Evolutionary conservation across 2,113 vertebrate genomes (phyloP).

Genomic region (Sander vitreus): DNA sequence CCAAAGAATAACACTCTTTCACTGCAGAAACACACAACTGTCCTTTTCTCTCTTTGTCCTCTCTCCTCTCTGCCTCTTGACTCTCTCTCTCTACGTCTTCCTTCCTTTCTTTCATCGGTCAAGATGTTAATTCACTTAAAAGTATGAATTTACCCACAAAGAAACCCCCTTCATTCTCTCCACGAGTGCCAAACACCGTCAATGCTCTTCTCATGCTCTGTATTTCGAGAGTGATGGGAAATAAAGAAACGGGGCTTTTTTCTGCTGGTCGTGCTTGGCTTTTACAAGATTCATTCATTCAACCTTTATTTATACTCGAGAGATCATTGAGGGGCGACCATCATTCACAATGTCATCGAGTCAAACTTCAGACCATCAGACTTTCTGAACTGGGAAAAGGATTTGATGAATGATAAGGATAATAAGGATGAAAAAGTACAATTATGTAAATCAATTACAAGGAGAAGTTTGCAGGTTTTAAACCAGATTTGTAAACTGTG

Average conservation of each 20-base stretch:
- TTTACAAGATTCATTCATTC: not conserved
- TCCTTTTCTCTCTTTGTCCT: conserved; percentile 48
- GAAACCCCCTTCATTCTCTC: conserved; percentile 27
- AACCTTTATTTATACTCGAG: no score
- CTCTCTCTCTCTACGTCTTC: conserved; percentile 4
- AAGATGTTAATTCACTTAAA: conserved; percentile 61
- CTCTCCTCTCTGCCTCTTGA: not conserved
- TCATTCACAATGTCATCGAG: no score
- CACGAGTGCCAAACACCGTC: not conserved
- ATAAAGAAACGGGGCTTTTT: not conserved
- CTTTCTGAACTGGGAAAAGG: no score
- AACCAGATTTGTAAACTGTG: no score
- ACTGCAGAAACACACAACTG: conserved; percentile 55
- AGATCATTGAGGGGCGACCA: no score
- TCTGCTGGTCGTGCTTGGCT: not conserved
- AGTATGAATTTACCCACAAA: conserved; percentile 10
- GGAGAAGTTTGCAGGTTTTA: no score
- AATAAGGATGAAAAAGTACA: no score
- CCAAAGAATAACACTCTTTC: conserved; percentile 61
- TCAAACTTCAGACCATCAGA: no score
- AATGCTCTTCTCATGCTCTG: conserved; percentile 24
- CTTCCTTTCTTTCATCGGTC: conserved; percentile 35
- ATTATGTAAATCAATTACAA: no score
- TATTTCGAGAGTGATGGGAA: conserved; percentile 33
- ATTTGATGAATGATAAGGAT: no score